These are phyloP conservation scores for Pipistrellus nathusii DNA, from an alignment of 2,797 vertebrate species.

Conservation along the genomic window DNA sequence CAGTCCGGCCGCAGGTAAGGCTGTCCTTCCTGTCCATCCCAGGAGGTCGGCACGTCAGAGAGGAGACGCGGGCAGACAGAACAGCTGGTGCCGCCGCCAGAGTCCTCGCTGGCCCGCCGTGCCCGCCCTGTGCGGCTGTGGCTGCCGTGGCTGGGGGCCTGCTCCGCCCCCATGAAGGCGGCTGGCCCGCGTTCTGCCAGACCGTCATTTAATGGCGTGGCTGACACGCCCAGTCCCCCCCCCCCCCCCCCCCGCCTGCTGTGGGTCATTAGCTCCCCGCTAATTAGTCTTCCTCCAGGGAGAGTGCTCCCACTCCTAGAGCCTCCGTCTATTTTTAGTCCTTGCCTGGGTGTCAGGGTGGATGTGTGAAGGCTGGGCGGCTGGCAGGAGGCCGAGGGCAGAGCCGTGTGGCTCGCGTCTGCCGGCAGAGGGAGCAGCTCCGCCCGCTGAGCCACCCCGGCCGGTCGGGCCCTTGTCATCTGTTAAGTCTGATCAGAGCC, in stretches of 20 bases:
- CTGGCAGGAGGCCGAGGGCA: neutral
- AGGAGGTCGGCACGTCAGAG: neutral
- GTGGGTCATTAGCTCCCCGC: neutral
- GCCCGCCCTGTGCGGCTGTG: too few species aligned
- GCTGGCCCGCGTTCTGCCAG: neutral
- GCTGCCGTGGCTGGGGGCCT: neutral
- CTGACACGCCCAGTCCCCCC: neutral
- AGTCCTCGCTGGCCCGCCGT: too few species aligned
- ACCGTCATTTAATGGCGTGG: rapidly evolving
- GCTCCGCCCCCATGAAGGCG: rapidly evolving
- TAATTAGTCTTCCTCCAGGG: slow-evolving; percentile 21
- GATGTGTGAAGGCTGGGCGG: neutral
- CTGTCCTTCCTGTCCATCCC: neutral
- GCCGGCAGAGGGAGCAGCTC: neutral
- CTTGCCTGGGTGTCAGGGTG: neutral
- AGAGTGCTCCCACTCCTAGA: neutral
- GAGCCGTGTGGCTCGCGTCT: neutral
- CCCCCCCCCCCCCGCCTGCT: neutral
- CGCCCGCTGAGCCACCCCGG: neutral
- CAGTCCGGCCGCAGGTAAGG: rapidly evolving
- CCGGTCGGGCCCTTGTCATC: neutral
- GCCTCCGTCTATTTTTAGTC: neutral
- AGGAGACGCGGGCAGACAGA: neutral
- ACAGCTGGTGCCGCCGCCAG: neutral
- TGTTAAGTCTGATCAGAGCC: neutral